These are phyloP conservation scores for Drosophila eugracilis DNA, from an alignment of 1,140 invertebrate genomes.

Conservation along the genomic window DNA sequence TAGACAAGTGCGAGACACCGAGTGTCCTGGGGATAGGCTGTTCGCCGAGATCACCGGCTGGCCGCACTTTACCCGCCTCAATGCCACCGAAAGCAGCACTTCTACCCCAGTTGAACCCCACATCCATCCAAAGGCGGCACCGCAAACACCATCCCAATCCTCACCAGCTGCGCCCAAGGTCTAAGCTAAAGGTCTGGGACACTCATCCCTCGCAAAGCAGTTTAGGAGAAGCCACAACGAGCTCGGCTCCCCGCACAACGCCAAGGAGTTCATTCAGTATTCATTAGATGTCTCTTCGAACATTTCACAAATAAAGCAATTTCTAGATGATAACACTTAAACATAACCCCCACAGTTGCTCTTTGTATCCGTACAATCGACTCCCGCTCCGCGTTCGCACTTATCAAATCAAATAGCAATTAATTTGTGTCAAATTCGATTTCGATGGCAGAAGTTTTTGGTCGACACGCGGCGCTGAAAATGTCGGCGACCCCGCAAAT, in stretches of 20 bases:
- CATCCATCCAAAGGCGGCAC: background rate
- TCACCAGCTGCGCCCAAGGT: constrained; percentile 28
- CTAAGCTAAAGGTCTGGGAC: constrained; percentile 6
- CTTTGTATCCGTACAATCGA: background rate
- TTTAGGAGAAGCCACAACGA: constrained; percentile 54
- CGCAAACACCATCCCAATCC: background rate
- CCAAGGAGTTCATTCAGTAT: constrained; percentile 62
- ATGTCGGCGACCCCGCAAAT: constrained; percentile 26
- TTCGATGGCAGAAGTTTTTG: constrained; percentile 50
- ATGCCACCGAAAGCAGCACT: constrained; percentile 19
- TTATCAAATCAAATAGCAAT: constrained; percentile 54
- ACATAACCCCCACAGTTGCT: constrained; percentile 24
- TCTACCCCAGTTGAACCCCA: constrained; percentile 14
- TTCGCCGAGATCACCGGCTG: constrained; percentile 88
- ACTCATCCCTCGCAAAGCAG: constrained; percentile 11
- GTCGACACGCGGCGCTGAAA: constrained; percentile 29
- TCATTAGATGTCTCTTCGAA: constrained; percentile 47
- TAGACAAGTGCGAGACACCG: constrained; percentile 88
- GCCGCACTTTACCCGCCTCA: constrained; percentile 86
- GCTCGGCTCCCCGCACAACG: constrained; percentile 50
- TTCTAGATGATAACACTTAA: constrained; percentile 59
- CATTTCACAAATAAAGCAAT: constrained; percentile 61
- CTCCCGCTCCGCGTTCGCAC: constrained; percentile 13
- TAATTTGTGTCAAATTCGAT: constrained; percentile 55
- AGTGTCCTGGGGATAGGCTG: constrained; percentile 89